Percentiles rank a stretch among this genome's conserved stretches.
Conservation (phyloP, 1,140 invertebrate genomes). For the Formica selysi region DNA sequence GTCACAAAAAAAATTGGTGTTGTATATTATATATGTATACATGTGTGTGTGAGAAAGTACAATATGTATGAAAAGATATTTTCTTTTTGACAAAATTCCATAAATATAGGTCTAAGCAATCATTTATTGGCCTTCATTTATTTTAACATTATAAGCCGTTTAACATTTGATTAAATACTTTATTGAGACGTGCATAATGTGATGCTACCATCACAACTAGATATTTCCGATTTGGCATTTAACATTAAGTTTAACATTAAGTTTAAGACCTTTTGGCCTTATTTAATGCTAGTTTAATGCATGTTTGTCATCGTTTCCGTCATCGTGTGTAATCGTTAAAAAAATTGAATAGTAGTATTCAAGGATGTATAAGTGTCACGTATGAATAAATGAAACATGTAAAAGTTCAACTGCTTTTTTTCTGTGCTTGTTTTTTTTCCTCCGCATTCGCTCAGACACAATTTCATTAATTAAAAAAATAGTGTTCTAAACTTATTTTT, state of each 20-base stretch:
- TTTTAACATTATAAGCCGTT: neutral
- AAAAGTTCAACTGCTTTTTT: slow-evolving; percentile 44
- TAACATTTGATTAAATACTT: neutral
- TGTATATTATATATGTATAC: neutral
- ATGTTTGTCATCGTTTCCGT: slow-evolving; percentile 36
- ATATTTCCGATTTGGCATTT: slow-evolving; percentile 21
- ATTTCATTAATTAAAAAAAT: neutral
- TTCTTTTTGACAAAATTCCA: neutral
- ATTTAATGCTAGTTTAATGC: slow-evolving; percentile 22
- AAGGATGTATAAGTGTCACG: slow-evolving; percentile 47
- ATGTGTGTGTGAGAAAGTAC: neutral
- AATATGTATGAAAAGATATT: neutral
- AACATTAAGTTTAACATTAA: neutral
- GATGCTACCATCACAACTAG: neutral
- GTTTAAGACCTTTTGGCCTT: slow-evolving; percentile 7
- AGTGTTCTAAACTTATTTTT: neutral
- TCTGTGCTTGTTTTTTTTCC: neutral
- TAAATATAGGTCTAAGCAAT: neutral
- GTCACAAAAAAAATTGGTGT: neutral
- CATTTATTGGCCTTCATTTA: neutral
- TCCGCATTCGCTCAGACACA: neutral
- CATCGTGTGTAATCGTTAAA: slow-evolving; percentile 5
- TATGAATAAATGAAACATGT: slow-evolving; percentile 53
- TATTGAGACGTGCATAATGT: neutral
- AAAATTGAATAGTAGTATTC: slow-evolving; percentile 58